These are phyloP conservation scores for Actenoides hombroni DNA, from an alignment of 2,113 vertebrate genomes.

Conservation along the genomic window DNA sequence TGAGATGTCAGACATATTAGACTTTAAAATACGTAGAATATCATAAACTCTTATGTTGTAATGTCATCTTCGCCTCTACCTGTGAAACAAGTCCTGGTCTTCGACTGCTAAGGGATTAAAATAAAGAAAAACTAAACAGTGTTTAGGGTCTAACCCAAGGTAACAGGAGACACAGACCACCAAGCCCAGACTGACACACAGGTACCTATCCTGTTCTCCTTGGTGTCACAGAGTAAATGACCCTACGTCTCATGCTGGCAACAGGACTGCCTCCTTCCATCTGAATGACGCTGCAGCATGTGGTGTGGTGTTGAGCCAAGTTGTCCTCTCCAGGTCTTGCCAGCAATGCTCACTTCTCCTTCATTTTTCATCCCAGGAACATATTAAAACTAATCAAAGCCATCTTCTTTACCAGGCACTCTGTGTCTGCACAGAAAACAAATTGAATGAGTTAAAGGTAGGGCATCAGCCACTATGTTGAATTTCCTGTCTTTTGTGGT, in stretches of 20 bases:
- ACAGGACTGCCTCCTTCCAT: not conserved
- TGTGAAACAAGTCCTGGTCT: not conserved
- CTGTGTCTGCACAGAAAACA: not conserved
- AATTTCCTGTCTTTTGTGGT: conserved; percentile 45
- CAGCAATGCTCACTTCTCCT: not conserved
- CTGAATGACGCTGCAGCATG: rapidly evolving
- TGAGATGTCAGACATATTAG: not conserved
- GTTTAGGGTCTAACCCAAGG: not conserved
- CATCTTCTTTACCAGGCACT: not conserved
- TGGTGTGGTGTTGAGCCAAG: not conserved
- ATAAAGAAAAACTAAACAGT: not conserved
- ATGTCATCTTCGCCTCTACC: not conserved
- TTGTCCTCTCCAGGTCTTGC: not conserved
- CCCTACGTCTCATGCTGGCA: not conserved
- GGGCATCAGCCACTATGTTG: not conserved
- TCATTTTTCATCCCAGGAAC: not conserved
- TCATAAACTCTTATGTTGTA: not conserved
- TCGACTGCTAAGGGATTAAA: not conserved
- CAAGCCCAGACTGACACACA: rapidly evolving
- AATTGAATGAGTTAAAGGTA: not conserved
- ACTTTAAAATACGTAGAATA: not conserved
- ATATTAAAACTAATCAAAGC: not conserved
- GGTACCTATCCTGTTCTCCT: not conserved
- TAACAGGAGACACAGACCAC: not conserved
- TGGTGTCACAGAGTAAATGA: not conserved